These are phyloP conservation scores for Malurus alboscapulatus DNA, from an alignment of 2,113 vertebrate species.

Conservation along the genomic window DNA sequence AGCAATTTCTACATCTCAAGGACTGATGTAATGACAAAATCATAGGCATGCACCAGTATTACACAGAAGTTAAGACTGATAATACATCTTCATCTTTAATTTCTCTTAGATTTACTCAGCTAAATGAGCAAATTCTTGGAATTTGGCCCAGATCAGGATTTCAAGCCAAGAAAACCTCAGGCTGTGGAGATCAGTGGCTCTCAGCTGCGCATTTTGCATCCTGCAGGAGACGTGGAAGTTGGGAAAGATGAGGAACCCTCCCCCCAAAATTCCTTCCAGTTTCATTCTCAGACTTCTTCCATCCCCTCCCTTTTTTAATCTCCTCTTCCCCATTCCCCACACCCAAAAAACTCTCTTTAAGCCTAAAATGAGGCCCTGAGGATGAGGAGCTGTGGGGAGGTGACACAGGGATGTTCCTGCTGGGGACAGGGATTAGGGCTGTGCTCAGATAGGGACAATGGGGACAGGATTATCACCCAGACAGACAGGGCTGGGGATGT, in stretches of 20 bases:
- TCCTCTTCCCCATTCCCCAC: not conserved
- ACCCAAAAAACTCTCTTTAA: not conserved
- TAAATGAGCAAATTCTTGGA: slow-evolving; percentile 27
- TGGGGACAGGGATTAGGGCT: not conserved
- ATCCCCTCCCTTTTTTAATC: not conserved
- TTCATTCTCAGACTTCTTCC: not conserved
- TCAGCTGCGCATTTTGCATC: not conserved
- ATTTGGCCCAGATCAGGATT: slow-evolving; percentile 12
- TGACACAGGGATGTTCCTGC: fast-evolving
- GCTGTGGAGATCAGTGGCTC: not conserved
- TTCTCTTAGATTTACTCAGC: slow-evolving; percentile 31
- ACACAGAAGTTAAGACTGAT: not conserved
- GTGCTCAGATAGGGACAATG: not conserved
- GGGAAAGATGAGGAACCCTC: not conserved
- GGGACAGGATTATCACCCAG: not conserved
- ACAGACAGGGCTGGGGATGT: not conserved
- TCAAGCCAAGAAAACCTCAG: slow-evolving; percentile 35
- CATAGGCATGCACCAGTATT: not conserved
- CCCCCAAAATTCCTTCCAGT: not conserved
- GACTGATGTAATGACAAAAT: slow-evolving; percentile 24
- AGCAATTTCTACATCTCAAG: slow-evolving; percentile 22
- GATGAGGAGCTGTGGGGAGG: not conserved
- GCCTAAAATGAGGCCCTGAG: not conserved
- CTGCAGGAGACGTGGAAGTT: fast-evolving
- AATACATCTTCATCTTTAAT: slow-evolving; percentile 29